A percentile compares a stretch with the other conserved stretches of the same genome.
These are phyloP conservation scores for Caranx melampygus DNA, from an alignment of 2,113 vertebrate species.

Conservation along the genomic window DNA sequence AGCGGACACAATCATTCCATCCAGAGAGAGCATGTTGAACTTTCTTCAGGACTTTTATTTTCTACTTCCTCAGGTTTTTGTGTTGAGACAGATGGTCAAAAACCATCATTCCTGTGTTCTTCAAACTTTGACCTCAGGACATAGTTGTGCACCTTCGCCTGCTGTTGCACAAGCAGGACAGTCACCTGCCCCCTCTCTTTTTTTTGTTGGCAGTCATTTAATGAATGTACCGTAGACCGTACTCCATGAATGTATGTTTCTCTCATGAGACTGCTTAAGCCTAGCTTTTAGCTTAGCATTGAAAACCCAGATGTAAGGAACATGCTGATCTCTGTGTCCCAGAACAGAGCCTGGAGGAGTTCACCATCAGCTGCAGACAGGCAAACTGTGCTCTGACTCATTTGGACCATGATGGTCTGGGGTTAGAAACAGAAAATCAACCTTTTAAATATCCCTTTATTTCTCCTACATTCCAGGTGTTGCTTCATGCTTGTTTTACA, in stretches of 20 bases:
- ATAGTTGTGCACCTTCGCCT: slow-evolving; percentile 33
- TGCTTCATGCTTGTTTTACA: not conserved
- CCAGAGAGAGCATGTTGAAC: slow-evolving; percentile 2
- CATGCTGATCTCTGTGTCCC: not conserved
- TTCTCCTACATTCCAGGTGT: slow-evolving; percentile 28
- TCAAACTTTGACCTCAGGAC: slow-evolving; percentile 40
- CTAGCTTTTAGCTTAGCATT: not conserved
- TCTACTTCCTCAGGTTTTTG: slow-evolving; percentile 31
- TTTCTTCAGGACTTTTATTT: slow-evolving; percentile 1
- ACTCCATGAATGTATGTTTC: not conserved
- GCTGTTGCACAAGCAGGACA: not conserved
- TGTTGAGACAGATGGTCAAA: not conserved
- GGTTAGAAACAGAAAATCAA: not conserved
- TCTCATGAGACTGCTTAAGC: not conserved
- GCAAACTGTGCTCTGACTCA: not conserved
- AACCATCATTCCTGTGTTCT: slow-evolving; percentile 2
- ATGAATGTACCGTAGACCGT: not conserved
- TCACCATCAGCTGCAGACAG: slow-evolving; percentile 34
- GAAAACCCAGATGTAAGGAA: not conserved
- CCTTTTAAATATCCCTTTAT: not conserved
- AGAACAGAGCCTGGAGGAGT: not conserved
- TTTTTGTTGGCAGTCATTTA: not conserved
- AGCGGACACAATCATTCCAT: slow-evolving; percentile 24
- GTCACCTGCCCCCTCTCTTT: not conserved
- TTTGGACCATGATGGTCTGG: not conserved